These are phyloP conservation scores for Ganaspis sp. DNA, from an alignment of 1,140 invertebrate species.

Conservation along the genomic window DNA sequence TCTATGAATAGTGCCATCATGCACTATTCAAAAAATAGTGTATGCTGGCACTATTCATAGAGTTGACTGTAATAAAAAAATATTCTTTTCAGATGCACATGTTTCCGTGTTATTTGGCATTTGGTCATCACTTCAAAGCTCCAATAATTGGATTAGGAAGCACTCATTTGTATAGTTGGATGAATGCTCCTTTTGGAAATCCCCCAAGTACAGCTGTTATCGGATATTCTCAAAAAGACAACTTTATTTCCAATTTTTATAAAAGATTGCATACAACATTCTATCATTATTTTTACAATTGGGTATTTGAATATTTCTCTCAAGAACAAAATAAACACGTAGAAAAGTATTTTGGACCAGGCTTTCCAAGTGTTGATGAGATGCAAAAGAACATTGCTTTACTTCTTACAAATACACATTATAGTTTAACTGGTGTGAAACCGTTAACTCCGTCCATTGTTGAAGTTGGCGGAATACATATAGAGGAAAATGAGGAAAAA, in stretches of 20 bases:
- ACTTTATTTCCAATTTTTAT: constrained; percentile 79
- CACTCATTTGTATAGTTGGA: constrained; percentile 66
- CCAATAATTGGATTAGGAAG: constrained; percentile 75
- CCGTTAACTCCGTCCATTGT: constrained; percentile 68
- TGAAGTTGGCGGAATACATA: constrained; percentile 73
- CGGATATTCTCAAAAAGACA: constrained; percentile 47
- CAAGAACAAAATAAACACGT: constrained; percentile 64
- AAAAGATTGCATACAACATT: constrained; percentile 73
- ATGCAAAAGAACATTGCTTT: constrained; percentile 65
- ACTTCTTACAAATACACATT: constrained; percentile 69
- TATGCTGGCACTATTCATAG: no score
- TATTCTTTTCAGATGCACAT: constrained; percentile 61
- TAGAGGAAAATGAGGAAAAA: constrained; percentile 43
- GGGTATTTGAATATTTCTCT: constrained; percentile 27
- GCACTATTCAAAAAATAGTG: no score
- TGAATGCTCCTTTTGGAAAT: constrained; percentile 2
- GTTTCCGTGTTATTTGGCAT: constrained; percentile 68
- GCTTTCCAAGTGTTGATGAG: constrained; percentile 56
- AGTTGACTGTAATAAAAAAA: no score
- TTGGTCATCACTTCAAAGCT: constrained; percentile 63
- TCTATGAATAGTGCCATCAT: no score
- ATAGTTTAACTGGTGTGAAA: constrained; percentile 58
- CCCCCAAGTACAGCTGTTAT: not conserved
- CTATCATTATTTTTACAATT: not conserved
- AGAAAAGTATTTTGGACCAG: constrained; percentile 52